phyloP scores from a whole-genome alignment of 2,113 vertebrate genomes.

The Hystrix brachyura region DNA sequence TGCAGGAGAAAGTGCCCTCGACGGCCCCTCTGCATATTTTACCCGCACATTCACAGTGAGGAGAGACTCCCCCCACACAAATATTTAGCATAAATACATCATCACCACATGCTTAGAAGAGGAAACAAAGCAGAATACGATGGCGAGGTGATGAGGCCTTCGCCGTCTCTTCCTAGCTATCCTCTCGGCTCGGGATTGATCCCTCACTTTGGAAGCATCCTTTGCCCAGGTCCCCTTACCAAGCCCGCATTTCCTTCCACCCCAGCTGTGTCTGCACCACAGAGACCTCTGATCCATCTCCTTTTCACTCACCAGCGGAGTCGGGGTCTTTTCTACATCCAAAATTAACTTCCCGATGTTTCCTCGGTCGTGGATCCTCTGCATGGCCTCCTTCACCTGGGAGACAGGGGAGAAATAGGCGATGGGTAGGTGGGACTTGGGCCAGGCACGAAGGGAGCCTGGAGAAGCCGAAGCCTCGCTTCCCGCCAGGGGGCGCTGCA shows the following conservation, averaged over 20 bases:
- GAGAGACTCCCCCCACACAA: neutral
- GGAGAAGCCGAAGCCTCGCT: accelerated
- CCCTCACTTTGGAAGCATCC: neutral
- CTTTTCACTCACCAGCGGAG: slow-evolving; percentile 93
- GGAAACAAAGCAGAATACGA: neutral
- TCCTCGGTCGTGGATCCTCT: slow-evolving; percentile 99
- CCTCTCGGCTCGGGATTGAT: neutral
- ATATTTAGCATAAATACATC: neutral
- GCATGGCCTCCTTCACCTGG: slow-evolving; percentile 99
- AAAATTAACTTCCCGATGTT: slow-evolving; percentile 99
- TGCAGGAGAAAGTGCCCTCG: neutral
- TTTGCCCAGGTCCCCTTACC: accelerated
- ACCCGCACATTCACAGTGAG: neutral
- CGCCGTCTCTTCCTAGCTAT: neutral
- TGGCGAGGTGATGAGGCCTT: neutral
- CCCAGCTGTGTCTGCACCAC: neutral
- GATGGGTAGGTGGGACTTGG: accelerated
- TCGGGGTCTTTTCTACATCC: slow-evolving; percentile 98
- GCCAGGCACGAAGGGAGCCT: too few relatives aligned
- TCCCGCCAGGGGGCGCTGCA: slow-evolving; percentile 55
- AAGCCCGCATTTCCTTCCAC: neutral
- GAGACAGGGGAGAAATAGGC: slow-evolving; percentile 30
- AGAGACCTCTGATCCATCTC: neutral
- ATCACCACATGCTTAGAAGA: neutral
- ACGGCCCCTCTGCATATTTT: too few relatives aligned